Evolutionary conservation across 2,797 vertebrate genomes (phyloP).

Genomic region (Micrastur ruficollis): DNA sequence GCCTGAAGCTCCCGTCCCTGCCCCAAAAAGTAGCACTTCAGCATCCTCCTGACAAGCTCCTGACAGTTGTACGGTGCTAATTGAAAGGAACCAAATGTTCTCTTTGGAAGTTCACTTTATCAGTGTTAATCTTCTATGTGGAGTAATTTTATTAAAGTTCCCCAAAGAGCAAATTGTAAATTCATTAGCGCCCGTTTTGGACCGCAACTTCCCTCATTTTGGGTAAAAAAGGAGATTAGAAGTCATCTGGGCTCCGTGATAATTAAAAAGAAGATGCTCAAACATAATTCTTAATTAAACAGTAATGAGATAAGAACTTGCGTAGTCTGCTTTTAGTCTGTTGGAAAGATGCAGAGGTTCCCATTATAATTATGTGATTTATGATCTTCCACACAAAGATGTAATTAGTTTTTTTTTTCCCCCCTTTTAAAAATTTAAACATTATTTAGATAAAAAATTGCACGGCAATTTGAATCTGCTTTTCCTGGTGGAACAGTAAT

Average conservation of each 20-base stretch:
- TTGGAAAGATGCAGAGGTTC: constrained; percentile 65
- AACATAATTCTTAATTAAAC: constrained; percentile 93
- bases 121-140: constrained; percentile 48
- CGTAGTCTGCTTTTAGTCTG: constrained; percentile 72
- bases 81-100: constrained; percentile 66
- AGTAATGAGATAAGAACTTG: constrained; percentile 86
- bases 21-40: not conserved
- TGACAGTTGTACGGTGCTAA: not conserved
- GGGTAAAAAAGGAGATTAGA: constrained; percentile 70
- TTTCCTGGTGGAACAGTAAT: not conserved
- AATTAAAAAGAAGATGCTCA: constrained; percentile 86
- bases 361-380: constrained; percentile 83
- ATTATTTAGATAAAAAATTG: constrained; percentile 48
- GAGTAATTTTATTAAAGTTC: constrained; percentile 68
- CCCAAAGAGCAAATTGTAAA: constrained; percentile 70
- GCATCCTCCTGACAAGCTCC: not conserved
- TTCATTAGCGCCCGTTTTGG: constrained; percentile 70
- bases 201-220: constrained; percentile 31
- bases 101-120: constrained; percentile 55
- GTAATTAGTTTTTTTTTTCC: constrained; percentile 72
- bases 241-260: constrained; percentile 79
- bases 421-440: constrained; percentile 30
- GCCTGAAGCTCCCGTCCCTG: not conserved
- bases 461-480: not conserved
- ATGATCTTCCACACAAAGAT: constrained; percentile 75